A percentile compares a stretch with the other conserved stretches of the same genome.
phyloP scores from a whole-genome alignment of 2,797 vertebrate genomes.

The Denticeps clupeoides region DNA sequence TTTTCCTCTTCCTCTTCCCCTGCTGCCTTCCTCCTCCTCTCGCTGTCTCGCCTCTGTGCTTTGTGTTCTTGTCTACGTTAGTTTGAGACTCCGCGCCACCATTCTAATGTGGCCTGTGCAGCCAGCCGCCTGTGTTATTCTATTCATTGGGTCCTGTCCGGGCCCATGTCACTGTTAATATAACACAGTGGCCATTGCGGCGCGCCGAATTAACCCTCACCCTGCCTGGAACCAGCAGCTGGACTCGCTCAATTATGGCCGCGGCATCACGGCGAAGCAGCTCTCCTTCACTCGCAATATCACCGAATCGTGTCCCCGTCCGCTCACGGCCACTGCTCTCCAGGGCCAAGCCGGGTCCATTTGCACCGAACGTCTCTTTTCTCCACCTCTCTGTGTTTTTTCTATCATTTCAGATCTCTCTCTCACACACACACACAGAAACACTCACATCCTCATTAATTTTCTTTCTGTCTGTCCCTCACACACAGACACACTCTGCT shows the following conservation, averaged over 20 bases:
- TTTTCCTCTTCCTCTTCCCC: too few relatives aligned
- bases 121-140: slow-evolving; percentile 32
- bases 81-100: slow-evolving; percentile 13
- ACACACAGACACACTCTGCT: neutral
- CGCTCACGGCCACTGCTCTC: neutral
- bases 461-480: slow-evolving; percentile 12
- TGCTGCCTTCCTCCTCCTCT: slow-evolving; percentile 10
- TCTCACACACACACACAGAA: slow-evolving; percentile 24
- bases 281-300: neutral
- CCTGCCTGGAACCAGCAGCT: slow-evolving; percentile 13
- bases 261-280: neutral
- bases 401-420: neutral
- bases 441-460: slow-evolving; percentile 35
- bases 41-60: slow-evolving; percentile 19
- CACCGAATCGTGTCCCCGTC: neutral
- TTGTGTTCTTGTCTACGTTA: slow-evolving; percentile 26
- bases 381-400: neutral
- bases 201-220: slow-evolving; percentile 44
- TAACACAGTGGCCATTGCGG: slow-evolving; percentile 44
- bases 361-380: neutral
- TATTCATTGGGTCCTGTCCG: slow-evolving; percentile 40
- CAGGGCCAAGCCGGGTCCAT: neutral
- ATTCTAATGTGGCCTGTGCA: neutral
- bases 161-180: slow-evolving; percentile 54
- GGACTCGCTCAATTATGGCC: slow-evolving; percentile 20